Evolutionary conservation across 2,888 invertebrate species (phyloP).

Genomic region (Pelosia muscerda): DNA sequence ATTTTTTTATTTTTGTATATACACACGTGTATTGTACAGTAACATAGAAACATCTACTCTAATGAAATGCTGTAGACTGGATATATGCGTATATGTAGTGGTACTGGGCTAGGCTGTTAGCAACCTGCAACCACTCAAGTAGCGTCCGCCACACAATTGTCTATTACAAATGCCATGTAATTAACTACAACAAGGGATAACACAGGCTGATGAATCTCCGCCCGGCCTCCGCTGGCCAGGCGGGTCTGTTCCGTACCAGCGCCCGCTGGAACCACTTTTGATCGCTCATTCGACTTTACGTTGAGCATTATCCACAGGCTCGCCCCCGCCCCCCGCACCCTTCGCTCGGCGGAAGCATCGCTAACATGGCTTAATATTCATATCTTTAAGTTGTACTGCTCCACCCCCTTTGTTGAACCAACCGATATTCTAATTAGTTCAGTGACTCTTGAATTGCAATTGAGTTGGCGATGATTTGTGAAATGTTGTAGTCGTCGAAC

Average conservation of each 20-base stretch:
- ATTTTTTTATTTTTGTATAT: no score
- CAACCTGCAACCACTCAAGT: no score
- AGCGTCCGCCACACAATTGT: not conserved
- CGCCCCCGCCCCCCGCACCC: slow-evolving; percentile 10
- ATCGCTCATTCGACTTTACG: slow-evolving; percentile 52
- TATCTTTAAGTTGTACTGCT: slow-evolving; percentile 13
- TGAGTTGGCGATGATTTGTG: not conserved
- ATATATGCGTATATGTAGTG: no score
- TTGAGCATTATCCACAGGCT: slow-evolving; percentile 25
- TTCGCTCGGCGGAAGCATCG: slow-evolving; percentile 4
- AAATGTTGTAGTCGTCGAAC: not conserved
- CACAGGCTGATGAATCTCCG: not conserved
- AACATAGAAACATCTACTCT: not conserved
- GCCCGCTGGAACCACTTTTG: slow-evolving; percentile 14
- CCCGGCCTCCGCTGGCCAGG: not conserved
- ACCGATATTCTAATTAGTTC: slow-evolving; percentile 21
- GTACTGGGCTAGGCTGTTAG: no score
- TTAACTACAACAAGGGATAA: no score
- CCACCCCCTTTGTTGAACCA: not conserved
- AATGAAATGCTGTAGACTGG: no score
- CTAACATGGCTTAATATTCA: slow-evolving; percentile 25
- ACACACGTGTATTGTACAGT: no score
- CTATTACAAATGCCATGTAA: no score
- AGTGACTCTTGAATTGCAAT: slow-evolving; percentile 16
- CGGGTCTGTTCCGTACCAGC: not conserved